Percentiles rank a stretch among this genome's conserved stretches.
Evolutionary conservation across 2,888 invertebrate species (phyloP).

Genomic region (Tipula lateralis): DNA sequence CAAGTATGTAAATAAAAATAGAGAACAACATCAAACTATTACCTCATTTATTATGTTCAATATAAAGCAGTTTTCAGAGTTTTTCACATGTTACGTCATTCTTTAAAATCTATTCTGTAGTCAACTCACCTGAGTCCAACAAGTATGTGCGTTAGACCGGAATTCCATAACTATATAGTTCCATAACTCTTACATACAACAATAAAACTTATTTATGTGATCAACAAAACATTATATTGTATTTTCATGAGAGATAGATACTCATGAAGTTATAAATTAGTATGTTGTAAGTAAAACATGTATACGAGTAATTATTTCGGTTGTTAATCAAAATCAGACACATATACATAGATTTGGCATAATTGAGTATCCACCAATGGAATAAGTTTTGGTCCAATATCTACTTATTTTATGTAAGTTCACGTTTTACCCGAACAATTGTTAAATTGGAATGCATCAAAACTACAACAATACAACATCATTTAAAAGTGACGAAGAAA

Average conservation of each 20-base stretch:
- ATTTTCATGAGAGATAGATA: background rate
- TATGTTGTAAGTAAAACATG: background rate
- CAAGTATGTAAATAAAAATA: background rate
- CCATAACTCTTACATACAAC: background rate
- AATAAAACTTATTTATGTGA: background rate
- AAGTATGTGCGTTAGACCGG: background rate
- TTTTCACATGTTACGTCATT: constrained; percentile 19
- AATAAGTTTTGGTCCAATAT: background rate
- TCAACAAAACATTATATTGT: background rate
- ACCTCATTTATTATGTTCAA: background rate
- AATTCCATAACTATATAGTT: background rate
- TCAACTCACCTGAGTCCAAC: background rate
- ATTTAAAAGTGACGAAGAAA: background rate
- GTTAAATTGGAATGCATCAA: background rate
- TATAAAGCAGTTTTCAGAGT: background rate
- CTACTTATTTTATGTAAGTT: background rate
- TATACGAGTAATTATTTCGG: background rate
- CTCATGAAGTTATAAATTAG: background rate
- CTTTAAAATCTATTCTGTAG: background rate
- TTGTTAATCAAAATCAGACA: background rate
- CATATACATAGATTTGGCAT: no score
- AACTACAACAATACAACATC: background rate
- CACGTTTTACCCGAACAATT: background rate
- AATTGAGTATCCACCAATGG: background rate
- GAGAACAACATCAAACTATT: background rate